These are phyloP conservation scores for Fregata magnificens DNA, from an alignment of 2,113 vertebrate genomes.

Conservation along the genomic window DNA sequence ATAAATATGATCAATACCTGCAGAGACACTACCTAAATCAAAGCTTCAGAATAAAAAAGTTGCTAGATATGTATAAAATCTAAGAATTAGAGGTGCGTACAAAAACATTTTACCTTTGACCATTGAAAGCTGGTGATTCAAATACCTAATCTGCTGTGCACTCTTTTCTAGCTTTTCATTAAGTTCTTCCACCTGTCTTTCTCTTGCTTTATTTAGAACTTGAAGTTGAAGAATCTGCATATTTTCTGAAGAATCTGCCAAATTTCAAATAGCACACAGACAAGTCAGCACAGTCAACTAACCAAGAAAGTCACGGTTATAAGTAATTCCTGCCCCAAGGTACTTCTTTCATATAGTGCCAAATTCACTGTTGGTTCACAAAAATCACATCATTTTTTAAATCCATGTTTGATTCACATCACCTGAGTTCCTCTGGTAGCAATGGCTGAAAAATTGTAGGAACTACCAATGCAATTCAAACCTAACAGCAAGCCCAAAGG, in stretches of 20 bases:
- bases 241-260: conserved; percentile 81
- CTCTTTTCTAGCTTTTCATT: conserved; percentile 87
- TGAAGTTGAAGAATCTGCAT: conserved; percentile 89
- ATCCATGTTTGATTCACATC: not conserved
- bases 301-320: fast-evolving
- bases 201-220: conserved; percentile 90
- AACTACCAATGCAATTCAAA: not conserved
- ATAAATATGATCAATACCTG: not conserved
- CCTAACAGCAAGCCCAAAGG: not conserved
- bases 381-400: not conserved
- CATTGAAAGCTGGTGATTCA: conserved; percentile 93
- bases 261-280: conserved; percentile 22
- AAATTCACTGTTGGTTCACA: not conserved
- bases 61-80: not conserved
- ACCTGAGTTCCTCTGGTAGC: not conserved
- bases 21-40: not conserved
- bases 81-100: not conserved
- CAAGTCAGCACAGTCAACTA: not conserved
- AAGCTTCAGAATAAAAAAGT: not conserved
- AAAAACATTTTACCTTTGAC: conserved; percentile 79
- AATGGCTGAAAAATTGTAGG: not conserved
- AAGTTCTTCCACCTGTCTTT: conserved; percentile 87
- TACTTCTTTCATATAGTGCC: not conserved
- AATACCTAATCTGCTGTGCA: conserved; percentile 85
- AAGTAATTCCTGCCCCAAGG: not conserved